phyloP scores from a whole-genome alignment of 2,888 invertebrate genomes.

The Neuroscelio doddi region DNA sequence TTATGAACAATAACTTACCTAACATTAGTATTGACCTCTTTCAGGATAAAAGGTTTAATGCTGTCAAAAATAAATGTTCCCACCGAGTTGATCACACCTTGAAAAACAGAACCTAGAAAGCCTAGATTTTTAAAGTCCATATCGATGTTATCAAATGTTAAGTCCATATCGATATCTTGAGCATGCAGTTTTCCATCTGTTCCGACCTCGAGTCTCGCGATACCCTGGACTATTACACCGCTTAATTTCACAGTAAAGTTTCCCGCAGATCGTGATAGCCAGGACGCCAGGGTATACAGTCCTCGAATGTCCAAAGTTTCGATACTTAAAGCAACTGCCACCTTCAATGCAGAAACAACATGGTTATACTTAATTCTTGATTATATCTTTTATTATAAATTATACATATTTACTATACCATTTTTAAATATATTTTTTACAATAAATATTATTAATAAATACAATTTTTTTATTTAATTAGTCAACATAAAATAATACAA shows the following conservation, averaged over 20 bases:
- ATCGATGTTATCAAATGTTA: constrained; percentile 82
- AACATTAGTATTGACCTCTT: constrained; percentile 84
- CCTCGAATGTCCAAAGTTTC: constrained; percentile 82
- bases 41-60: constrained; percentile 87
- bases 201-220: constrained; percentile 82
- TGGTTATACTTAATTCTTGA: too few species aligned
- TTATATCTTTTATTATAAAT: too few species aligned
- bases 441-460: too few species aligned
- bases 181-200: constrained; percentile 84
- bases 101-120: constrained; percentile 80
- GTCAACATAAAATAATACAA: too few species aligned
- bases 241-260: constrained; percentile 85
- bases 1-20: constrained; percentile 53
- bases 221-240: constrained; percentile 80
- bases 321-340: constrained; percentile 81
- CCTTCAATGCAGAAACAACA: constrained; percentile 72
- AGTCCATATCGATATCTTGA: constrained; percentile 85
- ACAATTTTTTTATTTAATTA: too few species aligned
- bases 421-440: too few species aligned
- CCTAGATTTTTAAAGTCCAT: constrained; percentile 90
- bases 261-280: constrained; percentile 81
- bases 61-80: constrained; percentile 89
- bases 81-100: constrained; percentile 86
- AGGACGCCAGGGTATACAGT: constrained; percentile 82
- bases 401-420: too few species aligned